These are phyloP conservation scores for Dendroctonus ponderosae DNA, from an alignment of 1,140 invertebrate species.

Conservation along the genomic window DNA sequence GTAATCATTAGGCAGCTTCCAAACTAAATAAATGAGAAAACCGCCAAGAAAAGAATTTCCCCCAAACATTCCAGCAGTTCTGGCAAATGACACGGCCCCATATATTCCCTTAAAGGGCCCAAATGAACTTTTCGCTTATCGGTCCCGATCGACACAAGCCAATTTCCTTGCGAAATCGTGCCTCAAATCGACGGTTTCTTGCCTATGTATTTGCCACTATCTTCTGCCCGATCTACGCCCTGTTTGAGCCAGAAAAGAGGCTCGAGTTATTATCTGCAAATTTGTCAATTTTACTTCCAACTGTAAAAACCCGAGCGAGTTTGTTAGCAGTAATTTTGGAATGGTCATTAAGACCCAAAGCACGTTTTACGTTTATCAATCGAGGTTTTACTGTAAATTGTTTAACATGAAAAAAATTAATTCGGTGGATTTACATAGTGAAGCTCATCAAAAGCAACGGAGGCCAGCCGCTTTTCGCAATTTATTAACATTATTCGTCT, in stretches of 20 bases:
- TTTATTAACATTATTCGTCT: too few species aligned
- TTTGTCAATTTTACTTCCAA: conserved; percentile 10
- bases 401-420: too few species aligned
- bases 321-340: too few species aligned
- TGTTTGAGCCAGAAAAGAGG: conserved; percentile 9
- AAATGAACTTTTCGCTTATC: conserved; percentile 43
- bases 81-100: conserved; percentile 40
- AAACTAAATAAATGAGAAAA: background rate
- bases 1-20: too few species aligned
- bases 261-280: conserved; percentile 18
- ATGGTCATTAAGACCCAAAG: too few species aligned
- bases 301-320: too few species aligned
- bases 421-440: too few species aligned
- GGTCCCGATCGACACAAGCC: conserved; percentile 41
- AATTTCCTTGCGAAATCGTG: conserved; percentile 42
- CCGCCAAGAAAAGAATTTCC: background rate
- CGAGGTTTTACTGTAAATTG: too few species aligned
- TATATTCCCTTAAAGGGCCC: conserved; percentile 36
- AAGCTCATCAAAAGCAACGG: too few species aligned
- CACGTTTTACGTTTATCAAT: too few species aligned
- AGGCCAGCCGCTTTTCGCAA: too few species aligned
- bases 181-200: conserved; percentile 39
- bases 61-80: conserved; percentile 19
- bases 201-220: conserved; percentile 33
- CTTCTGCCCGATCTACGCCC: conserved; percentile 18